These are phyloP conservation scores for Penaeus vannamei DNA, from an alignment of 1,140 invertebrate genomes.

Conservation along the genomic window DNA sequence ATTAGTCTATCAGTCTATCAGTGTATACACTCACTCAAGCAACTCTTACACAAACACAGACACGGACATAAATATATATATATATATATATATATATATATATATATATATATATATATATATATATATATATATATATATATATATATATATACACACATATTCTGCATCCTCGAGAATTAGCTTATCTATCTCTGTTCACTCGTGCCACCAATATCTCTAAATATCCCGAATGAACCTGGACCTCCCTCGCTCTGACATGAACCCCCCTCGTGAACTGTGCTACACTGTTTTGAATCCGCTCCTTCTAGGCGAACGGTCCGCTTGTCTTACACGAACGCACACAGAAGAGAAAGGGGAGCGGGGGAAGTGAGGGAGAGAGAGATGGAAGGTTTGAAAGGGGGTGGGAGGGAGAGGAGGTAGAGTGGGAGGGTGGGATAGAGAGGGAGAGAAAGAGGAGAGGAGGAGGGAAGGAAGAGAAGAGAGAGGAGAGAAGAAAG, in stretches of 20 bases:
- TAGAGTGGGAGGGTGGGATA: too few species aligned
- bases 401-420: too few species aligned
- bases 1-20: neutral
- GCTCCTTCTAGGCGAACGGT: too few species aligned
- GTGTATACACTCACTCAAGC: neutral
- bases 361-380: too few species aligned
- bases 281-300: too few species aligned
- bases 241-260: too few species aligned
- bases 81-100: constrained; percentile 1
- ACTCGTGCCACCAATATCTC: too few species aligned
- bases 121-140: constrained; percentile 15
- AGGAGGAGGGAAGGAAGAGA: neutral
- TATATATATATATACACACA: constrained; percentile 10
- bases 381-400: too few species aligned
- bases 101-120: constrained; percentile 19
- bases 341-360: too few species aligned
- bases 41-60: neutral
- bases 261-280: too few species aligned
- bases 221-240: neutral
- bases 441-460: neutral
- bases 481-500: neutral
- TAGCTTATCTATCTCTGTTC: too few species aligned
- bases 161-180: neutral
- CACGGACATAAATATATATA: neutral
- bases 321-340: too few species aligned